Conservation (phyloP, 2,797 vertebrate species). For the Eospalax fontanierii region DNA sequence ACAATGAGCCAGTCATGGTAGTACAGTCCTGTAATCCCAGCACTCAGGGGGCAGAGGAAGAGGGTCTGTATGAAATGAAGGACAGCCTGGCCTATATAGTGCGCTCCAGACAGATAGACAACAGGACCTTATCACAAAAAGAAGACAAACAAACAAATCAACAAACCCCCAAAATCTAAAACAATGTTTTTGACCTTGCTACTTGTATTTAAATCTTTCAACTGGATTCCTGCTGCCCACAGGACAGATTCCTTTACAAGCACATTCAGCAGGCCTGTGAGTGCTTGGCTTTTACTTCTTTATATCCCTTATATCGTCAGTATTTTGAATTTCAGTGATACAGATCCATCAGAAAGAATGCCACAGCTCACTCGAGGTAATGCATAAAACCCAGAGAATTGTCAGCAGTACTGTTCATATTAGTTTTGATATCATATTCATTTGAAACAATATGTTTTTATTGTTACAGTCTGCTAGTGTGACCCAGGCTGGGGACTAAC, state of each 20-base stretch:
- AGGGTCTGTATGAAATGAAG: no score
- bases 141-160: not conserved
- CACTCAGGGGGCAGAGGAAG: not conserved
- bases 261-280: not conserved
- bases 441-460: not conserved
- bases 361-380: not conserved
- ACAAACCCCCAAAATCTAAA: not conserved
- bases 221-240: not conserved
- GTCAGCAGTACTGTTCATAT: not conserved
- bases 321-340: not conserved
- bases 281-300: not conserved
- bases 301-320: not conserved
- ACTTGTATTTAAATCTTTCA: constrained; percentile 29
- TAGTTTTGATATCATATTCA: not conserved
- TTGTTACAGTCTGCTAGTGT: not conserved
- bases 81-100: not conserved
- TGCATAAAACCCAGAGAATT: not conserved
- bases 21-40: no score
- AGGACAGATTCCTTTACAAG: not conserved
- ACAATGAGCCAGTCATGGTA: no score
- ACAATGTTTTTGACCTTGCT: not conserved
- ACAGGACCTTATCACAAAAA: not conserved
- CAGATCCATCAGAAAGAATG: not conserved
- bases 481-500: not conserved
- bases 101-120: no score